A percentile compares a stretch with the other conserved stretches of the same genome.
phyloP scores from a whole-genome alignment of 2,888 invertebrate species.

The Chloroclystis v-ata region DNA sequence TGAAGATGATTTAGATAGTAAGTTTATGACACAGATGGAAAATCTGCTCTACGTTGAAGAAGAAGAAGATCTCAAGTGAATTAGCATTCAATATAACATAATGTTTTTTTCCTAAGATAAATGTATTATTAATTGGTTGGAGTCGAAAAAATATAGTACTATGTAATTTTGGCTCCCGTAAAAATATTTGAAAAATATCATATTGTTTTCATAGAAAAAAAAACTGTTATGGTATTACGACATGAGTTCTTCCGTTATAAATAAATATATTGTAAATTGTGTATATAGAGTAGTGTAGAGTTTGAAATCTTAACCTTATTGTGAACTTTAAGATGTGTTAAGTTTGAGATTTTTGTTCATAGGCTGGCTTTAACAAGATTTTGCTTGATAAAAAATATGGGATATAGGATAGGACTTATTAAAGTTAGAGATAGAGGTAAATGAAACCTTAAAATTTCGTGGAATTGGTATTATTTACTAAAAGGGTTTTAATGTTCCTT shows the following conservation, averaged over 20 bases:
- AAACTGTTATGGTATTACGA: not conserved
- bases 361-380: not conserved
- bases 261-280: constrained; percentile 37
- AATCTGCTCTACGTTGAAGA: constrained; percentile 66
- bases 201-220: not conserved
- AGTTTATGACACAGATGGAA: constrained; percentile 68
- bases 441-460: not conserved
- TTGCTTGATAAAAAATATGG: not conserved
- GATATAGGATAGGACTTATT: constrained; percentile 7
- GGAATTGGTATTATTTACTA: not conserved
- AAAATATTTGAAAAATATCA: too few relatives aligned
- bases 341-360: constrained; percentile 17
- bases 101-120: too few relatives aligned
- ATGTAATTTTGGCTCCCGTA: too few relatives aligned
- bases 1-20: constrained; percentile 55
- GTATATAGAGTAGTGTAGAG: constrained; percentile 32
- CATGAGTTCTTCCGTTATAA: not conserved
- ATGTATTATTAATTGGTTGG: too few relatives aligned
- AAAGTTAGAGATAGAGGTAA: constrained; percentile 5
- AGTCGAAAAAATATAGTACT: too few relatives aligned
- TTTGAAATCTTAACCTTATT: constrained; percentile 14
- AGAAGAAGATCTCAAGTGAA: constrained; percentile 67
- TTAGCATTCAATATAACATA: too few relatives aligned
- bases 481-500: constrained; percentile 1
- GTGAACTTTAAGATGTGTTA: constrained; percentile 9